Base-by-base conservation (phyloP, 2,797 vertebrate genomes). In the Cryptoblepharus egeriae region DNA sequence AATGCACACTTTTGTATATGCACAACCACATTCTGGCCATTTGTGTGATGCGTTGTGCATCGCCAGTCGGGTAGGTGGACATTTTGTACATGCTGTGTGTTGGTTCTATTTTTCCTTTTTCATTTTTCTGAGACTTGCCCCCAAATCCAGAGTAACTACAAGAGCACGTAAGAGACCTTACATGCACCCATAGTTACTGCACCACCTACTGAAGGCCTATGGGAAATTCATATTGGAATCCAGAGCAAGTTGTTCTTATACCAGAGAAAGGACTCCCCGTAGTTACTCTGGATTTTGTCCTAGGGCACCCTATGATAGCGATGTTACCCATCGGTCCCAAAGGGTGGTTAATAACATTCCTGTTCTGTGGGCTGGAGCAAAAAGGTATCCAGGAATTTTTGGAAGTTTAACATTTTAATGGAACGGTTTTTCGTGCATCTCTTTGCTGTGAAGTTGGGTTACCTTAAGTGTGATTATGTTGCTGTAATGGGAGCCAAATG, bases 301-400 rank as follows among this genome's bases (percentile, higher is more conserved):
- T 87, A 61, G 83, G 81, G 75, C 75, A 75, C 69, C 80, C 55
- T 87, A 15, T 13, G 80, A 85, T 85, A 87, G 69, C 76, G 79
- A 76, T 77, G 5, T 84, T 90, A 89, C 88, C 64, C 79, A 82
- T 74, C 70, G 58, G 15, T 85, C 85, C 76, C 79, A 85, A 90
- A 77, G 72, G 6, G 35, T 32, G 87, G 70, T 86, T 86, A 77
- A 81, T 91, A 86, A 92, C 90, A 37, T 80, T 60, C 88, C 60
- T 85, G 81, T 85, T 82, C 49, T 81, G 75, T 88, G 91, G 84
- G 72, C 49, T 92, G 35, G 80, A 84, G 78, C 70, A 92, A 91
- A 79, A 79, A 16, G 39, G 57, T 80, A 37, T 87, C 86, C 86
- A 83, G 85, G 55, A 87, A 79, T 83, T 68, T 90, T 89, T 83